phyloP scores from a whole-genome alignment of 1,140 invertebrate species.

The Drosophila virilis region DNA sequence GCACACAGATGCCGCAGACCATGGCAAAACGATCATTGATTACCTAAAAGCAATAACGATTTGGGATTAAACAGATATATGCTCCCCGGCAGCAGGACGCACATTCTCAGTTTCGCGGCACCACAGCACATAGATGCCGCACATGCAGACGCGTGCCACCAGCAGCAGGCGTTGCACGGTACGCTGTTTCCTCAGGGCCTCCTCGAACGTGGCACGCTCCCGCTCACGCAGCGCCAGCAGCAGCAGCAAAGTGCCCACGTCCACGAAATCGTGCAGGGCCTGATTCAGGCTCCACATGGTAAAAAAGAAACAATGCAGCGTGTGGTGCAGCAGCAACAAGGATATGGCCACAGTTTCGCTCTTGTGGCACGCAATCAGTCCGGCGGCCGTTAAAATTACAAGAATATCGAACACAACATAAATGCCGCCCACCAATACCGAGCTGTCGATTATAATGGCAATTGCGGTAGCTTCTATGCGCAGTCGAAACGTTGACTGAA shows the following conservation, averaged over 20 bases:
- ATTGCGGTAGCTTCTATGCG: background rate
- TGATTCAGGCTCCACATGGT: constrained; percentile 29
- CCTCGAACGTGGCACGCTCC: too few species aligned
- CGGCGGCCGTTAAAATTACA: constrained; percentile 6
- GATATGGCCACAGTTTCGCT: constrained; percentile 21
- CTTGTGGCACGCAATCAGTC: background rate
- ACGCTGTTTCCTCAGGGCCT: background rate
- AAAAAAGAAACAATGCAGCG: constrained; percentile 27
- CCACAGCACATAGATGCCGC: constrained; percentile 28
- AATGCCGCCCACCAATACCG: background rate
- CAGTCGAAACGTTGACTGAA: background rate
- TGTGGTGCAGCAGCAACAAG: constrained; percentile 35
- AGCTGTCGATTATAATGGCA: background rate
- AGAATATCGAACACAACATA: constrained; percentile 4
- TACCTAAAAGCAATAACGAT: background rate
- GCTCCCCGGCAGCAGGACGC: too few species aligned
- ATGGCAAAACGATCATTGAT: constrained; percentile 8
- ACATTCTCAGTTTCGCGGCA: constrained; percentile 12
- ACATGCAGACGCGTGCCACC: constrained; percentile 32
- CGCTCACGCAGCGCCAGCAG: constrained; percentile 17
- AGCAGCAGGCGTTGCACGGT: constrained; percentile 26
- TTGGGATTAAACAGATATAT: too few species aligned
- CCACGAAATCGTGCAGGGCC: constrained; percentile 34
- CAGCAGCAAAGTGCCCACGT: constrained; percentile 42
- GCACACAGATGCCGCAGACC: constrained; percentile 10